Percentiles rank a stretch among this genome's conserved stretches.
These are phyloP conservation scores for Adelges cooleyi DNA, from an alignment of 1,140 invertebrate genomes.

Conservation along the genomic window DNA sequence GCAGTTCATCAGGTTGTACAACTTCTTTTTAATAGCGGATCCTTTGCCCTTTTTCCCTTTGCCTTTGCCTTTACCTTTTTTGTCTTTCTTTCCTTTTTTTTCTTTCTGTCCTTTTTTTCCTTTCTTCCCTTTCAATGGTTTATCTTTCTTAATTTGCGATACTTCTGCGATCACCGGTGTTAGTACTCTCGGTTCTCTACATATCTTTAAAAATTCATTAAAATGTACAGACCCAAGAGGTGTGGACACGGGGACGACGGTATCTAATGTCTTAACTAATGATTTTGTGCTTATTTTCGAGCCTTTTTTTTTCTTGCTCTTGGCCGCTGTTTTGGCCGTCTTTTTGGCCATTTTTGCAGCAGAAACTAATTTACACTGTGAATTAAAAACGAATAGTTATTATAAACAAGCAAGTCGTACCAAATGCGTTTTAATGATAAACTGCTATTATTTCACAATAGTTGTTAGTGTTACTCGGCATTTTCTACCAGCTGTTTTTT, in stretches of 20 bases:
- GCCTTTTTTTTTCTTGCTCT: neutral
- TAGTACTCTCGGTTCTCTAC: neutral
- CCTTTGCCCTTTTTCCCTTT: neutral
- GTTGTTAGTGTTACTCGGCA: too few species aligned
- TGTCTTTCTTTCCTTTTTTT: neutral
- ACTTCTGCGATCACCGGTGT: too few species aligned
- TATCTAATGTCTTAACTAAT: neutral
- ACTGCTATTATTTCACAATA: too few species aligned
- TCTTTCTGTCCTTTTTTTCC: neutral
- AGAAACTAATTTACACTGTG: too few species aligned
- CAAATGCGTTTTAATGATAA: too few species aligned
- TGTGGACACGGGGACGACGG: neutral
- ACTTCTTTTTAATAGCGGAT: neutral
- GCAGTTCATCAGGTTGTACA: neutral
- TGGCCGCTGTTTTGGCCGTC: neutral
- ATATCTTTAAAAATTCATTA: neutral
- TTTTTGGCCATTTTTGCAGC: too few species aligned
- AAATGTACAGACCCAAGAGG: conserved; percentile 7
- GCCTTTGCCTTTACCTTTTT: neutral
- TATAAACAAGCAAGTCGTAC: too few species aligned
- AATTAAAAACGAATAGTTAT: too few species aligned
- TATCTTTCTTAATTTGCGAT: neutral
- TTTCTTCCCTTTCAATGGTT: neutral
- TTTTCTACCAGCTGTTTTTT: too few species aligned
- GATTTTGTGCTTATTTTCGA: neutral